A percentile compares a stretch with the other conserved stretches of the same genome.
Conservation (phyloP, 2,888 invertebrate genomes). For the Lampropteryx suffumata region DNA sequence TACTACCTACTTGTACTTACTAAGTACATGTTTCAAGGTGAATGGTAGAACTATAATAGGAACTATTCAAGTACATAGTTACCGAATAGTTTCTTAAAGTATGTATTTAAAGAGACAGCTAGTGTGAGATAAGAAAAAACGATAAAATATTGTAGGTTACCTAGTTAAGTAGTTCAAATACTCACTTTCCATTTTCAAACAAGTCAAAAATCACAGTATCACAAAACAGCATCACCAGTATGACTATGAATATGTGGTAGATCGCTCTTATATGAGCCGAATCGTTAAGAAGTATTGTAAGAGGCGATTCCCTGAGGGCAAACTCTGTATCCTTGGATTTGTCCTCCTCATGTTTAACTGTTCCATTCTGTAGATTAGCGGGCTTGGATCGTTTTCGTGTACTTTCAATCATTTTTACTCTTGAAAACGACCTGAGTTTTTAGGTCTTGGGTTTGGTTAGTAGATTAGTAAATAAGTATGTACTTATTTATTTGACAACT, state of each 20-base stretch:
- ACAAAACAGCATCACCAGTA: conserved; percentile 87
- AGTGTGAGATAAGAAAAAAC: no score
- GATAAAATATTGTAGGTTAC: no score
- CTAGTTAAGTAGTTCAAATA: conserved; percentile 21
- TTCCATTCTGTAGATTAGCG: conserved; percentile 43
- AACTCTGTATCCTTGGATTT: conserved; percentile 71
- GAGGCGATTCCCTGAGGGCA: conserved; percentile 87
- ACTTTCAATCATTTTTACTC: conserved; percentile 35
- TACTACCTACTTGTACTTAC: no score
- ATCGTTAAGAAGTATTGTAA: conserved; percentile 90
- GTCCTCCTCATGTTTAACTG: conserved; percentile 37
- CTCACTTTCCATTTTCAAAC: conserved; percentile 89
- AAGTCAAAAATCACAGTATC: conserved; percentile 89
- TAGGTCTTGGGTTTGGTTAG: no score
- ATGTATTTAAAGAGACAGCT: no score
- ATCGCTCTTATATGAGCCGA: conserved; percentile 90
- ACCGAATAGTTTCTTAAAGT: no score
- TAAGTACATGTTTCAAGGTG: no score
- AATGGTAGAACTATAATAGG: no score
- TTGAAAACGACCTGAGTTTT: no score
- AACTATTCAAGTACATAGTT: no score
- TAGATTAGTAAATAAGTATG: no score
- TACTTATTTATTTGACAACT: no score
- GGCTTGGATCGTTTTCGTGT: conserved; percentile 37
- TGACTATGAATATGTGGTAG: conserved; percentile 92